A percentile compares a stretch with the other conserved stretches of the same genome.
Evolutionary conservation across 1,140 invertebrate genomes (phyloP).

Genomic region (Bombus affinis): DNA sequence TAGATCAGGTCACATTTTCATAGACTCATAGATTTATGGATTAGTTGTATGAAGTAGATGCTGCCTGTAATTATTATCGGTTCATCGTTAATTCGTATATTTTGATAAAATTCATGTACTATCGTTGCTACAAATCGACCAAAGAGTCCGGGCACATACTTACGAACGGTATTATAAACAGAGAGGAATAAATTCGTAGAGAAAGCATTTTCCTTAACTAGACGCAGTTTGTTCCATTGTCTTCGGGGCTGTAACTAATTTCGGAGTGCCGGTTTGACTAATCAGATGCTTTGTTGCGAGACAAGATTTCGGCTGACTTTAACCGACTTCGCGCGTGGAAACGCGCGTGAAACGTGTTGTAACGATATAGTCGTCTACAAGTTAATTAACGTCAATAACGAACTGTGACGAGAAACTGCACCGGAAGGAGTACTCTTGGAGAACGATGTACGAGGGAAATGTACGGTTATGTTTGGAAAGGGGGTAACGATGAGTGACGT

Average conservation of each 20-base stretch:
- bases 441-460: not conserved
- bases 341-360: not conserved
- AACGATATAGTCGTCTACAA: not conserved
- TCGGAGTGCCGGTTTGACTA: not conserved
- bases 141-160: not conserved
- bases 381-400: constrained; percentile 3
- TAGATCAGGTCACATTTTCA: too few relatives aligned
- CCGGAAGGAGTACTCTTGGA: not conserved
- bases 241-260: not conserved
- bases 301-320: constrained; percentile 6
- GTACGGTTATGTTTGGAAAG: constrained; percentile 21
- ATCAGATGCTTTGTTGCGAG: not conserved
- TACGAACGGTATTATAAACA: not conserved
- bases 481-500: constrained; percentile 3
- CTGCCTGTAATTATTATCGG: too few relatives aligned
- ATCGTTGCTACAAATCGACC: not conserved
- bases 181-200: not conserved
- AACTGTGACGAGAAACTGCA: not conserved
- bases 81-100: not conserved
- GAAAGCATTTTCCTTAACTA: constrained; percentile 12
- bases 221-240: constrained; percentile 20
- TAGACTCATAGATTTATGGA: too few relatives aligned
- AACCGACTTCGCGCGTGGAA: not conserved
- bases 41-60: too few relatives aligned
- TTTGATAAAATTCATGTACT: not conserved